Base-by-base conservation (phyloP, 1,140 invertebrate genomes). In the Drosophila saltans region DNA sequence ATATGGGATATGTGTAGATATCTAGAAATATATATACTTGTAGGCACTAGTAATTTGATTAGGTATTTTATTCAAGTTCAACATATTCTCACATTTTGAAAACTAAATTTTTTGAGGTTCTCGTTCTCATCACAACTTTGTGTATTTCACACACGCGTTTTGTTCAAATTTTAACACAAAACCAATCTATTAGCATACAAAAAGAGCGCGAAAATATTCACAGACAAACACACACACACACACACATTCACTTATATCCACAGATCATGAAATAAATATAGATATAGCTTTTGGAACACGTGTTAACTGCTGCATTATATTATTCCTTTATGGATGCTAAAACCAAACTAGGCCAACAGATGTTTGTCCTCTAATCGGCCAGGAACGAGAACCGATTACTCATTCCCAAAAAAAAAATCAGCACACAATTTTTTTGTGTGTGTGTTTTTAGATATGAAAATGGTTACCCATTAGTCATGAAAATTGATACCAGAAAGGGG, bases 331-430 rank as follows among this genome's bases (percentile, higher is more conserved):
- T 52, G 41, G 33, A 52, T 41, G 26, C 68, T 41, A 58, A 36
- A 36, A 40, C 40, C 57, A 62, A 69, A 57, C 30, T 66, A 61
- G 45, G 24, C 70, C 24, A 65, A 62, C 71, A 74, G 75, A 77
- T 77, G 75, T 74, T 36, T 36, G 75, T 57, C 45, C 36, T 40
- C 43, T 59, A 59, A 33, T 39, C 33, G 16, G 5, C 6, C 1
- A 4, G 41, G 45, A 52, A 52, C 24, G 45, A n/a, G 3, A 59
- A 59, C 8, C 33, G 33, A 59, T 59, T 59, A 59, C 57, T 59
- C 57, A 59, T 59, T 24, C 36, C 33, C 57, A 16, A 28, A 69
- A 59, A 68, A 16, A 28, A 69, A 59, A 68, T 73, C 69, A 52
- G 8, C 52, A 48, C 52, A 62, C 6, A 6, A 1, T 36, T 30